Evolutionary conservation across 2,888 invertebrate genomes (phyloP), one percentile per base, ranked within the genome.

Genomic region (Protophormia terraenovae): DNA sequence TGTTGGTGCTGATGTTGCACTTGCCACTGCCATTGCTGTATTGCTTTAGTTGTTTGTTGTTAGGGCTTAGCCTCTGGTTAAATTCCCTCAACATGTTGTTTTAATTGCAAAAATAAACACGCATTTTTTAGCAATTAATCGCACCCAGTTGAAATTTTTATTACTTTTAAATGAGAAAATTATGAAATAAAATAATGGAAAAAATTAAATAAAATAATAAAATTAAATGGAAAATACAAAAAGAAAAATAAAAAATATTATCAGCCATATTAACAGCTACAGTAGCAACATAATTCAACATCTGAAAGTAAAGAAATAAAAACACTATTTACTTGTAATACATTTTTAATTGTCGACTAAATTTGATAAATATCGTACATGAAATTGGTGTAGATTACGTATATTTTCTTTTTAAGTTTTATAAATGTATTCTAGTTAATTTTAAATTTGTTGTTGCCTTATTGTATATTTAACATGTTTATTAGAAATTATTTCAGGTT

Each of bases 321-420:
- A 87, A 87, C 84, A 82, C 73, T 72, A 81, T 83, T 81, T 84
- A 69, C 0, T 47, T 67, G 58, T 77, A 88, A 85, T 87, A 87
- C 83, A 89, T 88, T 87, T 86, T 88, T 90, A 90, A 90, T 90
- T 90, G 90, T 82, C 73, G 78, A 85, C 73, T 78, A 82, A 81
- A 75, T 73, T 82, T 85, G 84, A 85, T 85, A 69, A 85, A 85
- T 85, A 85, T 85, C 84, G n/a, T 85, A 85, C 84, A 85, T 85
- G 82, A 69, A 81, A 82, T 78, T 85, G 81, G 84, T 85, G 84
- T 76, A 77, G 67, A 62, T 73, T 81, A 47, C 73, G 22, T n/a
- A 45, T 16, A 80, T 72, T 80, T 62, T n/a, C n/a, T n/a, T 27
- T 71, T 55, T 24, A 60, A 27, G 7, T 55, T 24, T n/a, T n/a